These are phyloP conservation scores for Zaprionus africanus DNA, from an alignment of 1,140 invertebrate genomes.

Conservation along the genomic window DNA sequence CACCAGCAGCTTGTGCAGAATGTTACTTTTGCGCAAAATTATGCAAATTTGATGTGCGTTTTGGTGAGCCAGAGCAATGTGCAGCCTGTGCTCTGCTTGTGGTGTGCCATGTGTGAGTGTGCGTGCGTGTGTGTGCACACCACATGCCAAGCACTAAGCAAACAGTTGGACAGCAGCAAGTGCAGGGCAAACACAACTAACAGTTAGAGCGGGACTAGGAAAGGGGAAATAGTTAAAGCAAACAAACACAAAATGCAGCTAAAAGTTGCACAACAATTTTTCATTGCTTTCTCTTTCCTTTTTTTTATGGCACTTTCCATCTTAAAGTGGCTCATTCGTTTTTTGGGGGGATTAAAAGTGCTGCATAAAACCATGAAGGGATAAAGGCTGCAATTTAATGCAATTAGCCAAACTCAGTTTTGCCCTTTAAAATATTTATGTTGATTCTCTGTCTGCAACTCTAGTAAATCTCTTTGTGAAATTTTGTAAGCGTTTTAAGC, in stretches of 20 bases:
- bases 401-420: not conserved
- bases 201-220: not conserved
- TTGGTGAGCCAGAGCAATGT: slow-evolving; percentile 68
- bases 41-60: slow-evolving; percentile 82
- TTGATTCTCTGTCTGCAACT: not conserved
- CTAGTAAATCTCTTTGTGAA: too few species aligned
- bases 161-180: slow-evolving; percentile 70
- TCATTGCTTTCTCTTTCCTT: not conserved
- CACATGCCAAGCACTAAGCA: slow-evolving; percentile 69
- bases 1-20: slow-evolving; percentile 63
- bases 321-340: slow-evolving; percentile 13
- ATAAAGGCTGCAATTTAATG: slow-evolving; percentile 2
- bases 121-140: slow-evolving; percentile 29
- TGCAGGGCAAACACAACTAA: slow-evolving; percentile 64
- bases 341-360: slow-evolving; percentile 16
- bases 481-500: not conserved
- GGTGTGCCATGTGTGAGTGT: slow-evolving; percentile 24
- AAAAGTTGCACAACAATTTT: slow-evolving; percentile 44
- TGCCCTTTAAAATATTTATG: not conserved
- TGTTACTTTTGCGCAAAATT: slow-evolving; percentile 78
- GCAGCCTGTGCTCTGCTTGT: slow-evolving; percentile 20
- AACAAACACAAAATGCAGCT: slow-evolving; percentile 55
- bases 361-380: slow-evolving; percentile 8
- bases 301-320: not conserved
- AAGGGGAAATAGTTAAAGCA: slow-evolving; percentile 41